phyloP scores from a whole-genome alignment of 2,888 invertebrate genomes.

The Eristalis tenax region DNA sequence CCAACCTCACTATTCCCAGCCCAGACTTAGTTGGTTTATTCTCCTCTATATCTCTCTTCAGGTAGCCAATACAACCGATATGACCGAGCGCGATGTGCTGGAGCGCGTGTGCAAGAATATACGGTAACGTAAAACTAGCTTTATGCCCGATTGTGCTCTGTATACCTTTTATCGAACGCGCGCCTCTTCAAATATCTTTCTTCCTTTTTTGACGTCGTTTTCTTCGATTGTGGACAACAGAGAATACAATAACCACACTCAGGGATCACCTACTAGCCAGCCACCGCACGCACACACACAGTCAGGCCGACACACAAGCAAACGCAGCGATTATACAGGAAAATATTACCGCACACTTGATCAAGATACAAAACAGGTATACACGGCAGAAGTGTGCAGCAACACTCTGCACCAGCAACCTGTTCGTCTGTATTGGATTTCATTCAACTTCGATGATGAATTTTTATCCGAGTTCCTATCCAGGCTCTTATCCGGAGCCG shows the following conservation, averaged over 20 bases:
- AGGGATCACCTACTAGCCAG: slow-evolving; percentile 32
- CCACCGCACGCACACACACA: neutral
- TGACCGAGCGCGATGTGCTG: slow-evolving; percentile 37
- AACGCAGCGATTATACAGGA: slow-evolving; percentile 25
- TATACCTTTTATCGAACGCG: slow-evolving; percentile 59
- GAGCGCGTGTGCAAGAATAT: slow-evolving; percentile 62
- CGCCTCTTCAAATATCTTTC: slow-evolving; percentile 55
- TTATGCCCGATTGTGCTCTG: slow-evolving; percentile 63
- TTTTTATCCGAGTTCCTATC: slow-evolving; percentile 66
- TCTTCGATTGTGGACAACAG: slow-evolving; percentile 9
- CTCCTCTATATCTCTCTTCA: slow-evolving; percentile 45
- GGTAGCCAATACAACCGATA: slow-evolving; percentile 68
- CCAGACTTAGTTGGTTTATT: slow-evolving; percentile 12
- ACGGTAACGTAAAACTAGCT: slow-evolving; percentile 68
- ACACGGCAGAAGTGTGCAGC: slow-evolving; percentile 26
- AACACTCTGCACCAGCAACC: slow-evolving; percentile 22
- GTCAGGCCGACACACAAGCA: neutral
- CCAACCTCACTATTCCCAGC: slow-evolving; percentile 44
- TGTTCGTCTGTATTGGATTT: slow-evolving; percentile 61
- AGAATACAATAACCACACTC: slow-evolving; percentile 38
- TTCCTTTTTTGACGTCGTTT: slow-evolving; percentile 22
- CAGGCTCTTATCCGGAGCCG: slow-evolving; percentile 64
- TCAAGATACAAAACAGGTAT: slow-evolving; percentile 52
- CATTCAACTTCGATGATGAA: slow-evolving; percentile 60
- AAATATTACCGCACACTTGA: slow-evolving; percentile 68